Conservation (phyloP, 64 coral and sea anemone species). For the Actinia equina region DNA sequence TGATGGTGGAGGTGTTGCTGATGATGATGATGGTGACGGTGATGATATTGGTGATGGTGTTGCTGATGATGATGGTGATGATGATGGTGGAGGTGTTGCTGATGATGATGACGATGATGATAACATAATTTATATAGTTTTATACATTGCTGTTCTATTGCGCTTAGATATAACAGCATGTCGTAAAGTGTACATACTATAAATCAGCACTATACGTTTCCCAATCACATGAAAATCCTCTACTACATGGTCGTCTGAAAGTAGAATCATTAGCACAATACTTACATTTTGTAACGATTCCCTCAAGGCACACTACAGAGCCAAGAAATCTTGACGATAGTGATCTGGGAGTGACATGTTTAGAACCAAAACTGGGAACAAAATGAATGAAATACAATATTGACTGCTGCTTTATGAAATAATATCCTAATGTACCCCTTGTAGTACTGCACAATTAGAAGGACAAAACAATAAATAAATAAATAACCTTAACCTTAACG, state of each 20-base stretch:
- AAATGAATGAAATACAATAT: not conserved
- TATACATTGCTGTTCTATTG: too few species aligned
- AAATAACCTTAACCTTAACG: too few species aligned
- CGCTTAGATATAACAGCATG: too few species aligned
- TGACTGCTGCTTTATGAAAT: too few species aligned
- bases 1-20: not conserved
- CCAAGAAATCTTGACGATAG: slow-evolving; percentile 87
- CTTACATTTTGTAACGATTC: slow-evolving; percentile 99
- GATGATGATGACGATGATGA: not conserved
- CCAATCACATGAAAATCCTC: too few species aligned
- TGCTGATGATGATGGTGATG: not conserved
- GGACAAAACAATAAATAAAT: too few species aligned
- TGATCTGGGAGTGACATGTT: slow-evolving; percentile 96
- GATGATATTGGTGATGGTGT: too few species aligned
- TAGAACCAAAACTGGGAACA: slow-evolving; percentile 87
- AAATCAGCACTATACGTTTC: too few species aligned
- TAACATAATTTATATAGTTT: not conserved
- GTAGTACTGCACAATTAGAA: too few species aligned
- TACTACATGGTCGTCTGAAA: too few species aligned
- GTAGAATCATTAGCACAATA: not conserved
- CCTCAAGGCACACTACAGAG: slow-evolving; percentile 90
- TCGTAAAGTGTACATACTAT: too few species aligned
- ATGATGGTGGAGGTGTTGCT: not conserved
- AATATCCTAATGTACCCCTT: too few species aligned
- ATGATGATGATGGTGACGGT: not conserved